phyloP scores from a whole-genome alignment of 2,888 invertebrate species.

The Agriopis aurantiaria region DNA sequence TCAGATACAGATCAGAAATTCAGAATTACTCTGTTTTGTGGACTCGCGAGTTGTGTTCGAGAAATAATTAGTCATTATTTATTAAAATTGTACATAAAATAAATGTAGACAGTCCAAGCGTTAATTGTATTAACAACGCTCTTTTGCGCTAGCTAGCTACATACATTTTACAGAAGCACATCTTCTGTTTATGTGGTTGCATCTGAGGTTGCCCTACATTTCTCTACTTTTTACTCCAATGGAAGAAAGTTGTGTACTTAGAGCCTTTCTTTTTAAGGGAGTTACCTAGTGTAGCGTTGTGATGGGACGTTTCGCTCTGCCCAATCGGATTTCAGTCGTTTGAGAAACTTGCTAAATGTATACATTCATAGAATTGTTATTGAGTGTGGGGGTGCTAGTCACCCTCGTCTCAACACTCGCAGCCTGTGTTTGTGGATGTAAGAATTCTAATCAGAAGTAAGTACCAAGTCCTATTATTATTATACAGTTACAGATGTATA shows the following conservation, averaged over 20 bases:
- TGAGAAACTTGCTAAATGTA: slow-evolving; percentile 76
- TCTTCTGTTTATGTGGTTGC: slow-evolving; percentile 51
- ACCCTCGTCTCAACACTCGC: slow-evolving; percentile 84
- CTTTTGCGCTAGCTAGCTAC: neutral
- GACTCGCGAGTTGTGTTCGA: slow-evolving; percentile 23
- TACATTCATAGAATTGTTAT: slow-evolving; percentile 76
- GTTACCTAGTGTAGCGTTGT: slow-evolving; percentile 67
- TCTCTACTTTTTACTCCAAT: slow-evolving; percentile 75
- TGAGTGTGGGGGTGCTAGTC: slow-evolving; percentile 78
- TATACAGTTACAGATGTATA: neutral
- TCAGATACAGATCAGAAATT: neutral
- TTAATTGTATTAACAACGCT: neutral
- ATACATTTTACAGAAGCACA: neutral
- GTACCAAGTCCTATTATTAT: slow-evolving; percentile 50
- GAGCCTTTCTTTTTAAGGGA: slow-evolving; percentile 70
- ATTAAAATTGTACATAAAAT: neutral
- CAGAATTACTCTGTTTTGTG: slow-evolving; percentile 23
- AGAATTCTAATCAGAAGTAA: slow-evolving; percentile 92
- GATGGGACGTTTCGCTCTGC: slow-evolving; percentile 63
- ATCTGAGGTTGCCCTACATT: slow-evolving; percentile 76
- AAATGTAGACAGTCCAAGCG: no score
- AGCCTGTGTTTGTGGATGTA: slow-evolving; percentile 91
- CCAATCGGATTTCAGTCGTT: slow-evolving; percentile 54
- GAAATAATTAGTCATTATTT: neutral
- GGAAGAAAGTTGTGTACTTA: slow-evolving; percentile 78